phyloP scores from a whole-genome alignment of 2,888 invertebrate species.

The Lasioglossum pauxillum region DNA sequence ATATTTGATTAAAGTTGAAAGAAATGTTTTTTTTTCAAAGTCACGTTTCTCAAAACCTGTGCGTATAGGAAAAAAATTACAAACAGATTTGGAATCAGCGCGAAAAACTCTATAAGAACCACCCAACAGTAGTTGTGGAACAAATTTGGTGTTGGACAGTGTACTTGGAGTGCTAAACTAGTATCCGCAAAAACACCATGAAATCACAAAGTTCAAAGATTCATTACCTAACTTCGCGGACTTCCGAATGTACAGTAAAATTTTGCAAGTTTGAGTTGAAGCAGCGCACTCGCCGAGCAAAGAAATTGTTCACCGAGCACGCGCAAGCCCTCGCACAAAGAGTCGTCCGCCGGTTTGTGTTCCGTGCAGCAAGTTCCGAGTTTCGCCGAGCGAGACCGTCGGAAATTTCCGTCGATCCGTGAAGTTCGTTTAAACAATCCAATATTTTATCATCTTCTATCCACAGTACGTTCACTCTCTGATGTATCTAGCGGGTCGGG shows the following conservation, averaged over 20 bases:
- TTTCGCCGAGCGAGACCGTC: neutral
- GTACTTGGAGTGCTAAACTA: no score
- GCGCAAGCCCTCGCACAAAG: neutral
- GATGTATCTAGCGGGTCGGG: neutral
- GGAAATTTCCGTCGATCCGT: neutral
- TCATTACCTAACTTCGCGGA: neutral
- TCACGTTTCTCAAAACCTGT: no score
- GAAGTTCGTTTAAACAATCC: slow-evolving; percentile 11
- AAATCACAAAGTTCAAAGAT: neutral
- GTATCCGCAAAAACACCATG: no score
- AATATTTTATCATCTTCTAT: slow-evolving; percentile 8
- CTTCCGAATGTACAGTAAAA: neutral
- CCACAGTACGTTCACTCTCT: neutral
- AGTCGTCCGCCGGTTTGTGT: neutral
- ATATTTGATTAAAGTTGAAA: no score
- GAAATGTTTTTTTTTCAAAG: no score
- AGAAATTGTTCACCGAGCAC: neutral
- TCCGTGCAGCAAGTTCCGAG: neutral
- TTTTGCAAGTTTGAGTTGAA: neutral
- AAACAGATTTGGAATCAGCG: no score
- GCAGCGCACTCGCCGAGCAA: neutral
- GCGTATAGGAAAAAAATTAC: no score
- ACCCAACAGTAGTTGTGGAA: no score
- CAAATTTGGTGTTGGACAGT: no score
- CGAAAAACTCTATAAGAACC: no score